phyloP scores from a whole-genome alignment of 1,140 invertebrate species.

The Caerostris extrusa region DNA sequence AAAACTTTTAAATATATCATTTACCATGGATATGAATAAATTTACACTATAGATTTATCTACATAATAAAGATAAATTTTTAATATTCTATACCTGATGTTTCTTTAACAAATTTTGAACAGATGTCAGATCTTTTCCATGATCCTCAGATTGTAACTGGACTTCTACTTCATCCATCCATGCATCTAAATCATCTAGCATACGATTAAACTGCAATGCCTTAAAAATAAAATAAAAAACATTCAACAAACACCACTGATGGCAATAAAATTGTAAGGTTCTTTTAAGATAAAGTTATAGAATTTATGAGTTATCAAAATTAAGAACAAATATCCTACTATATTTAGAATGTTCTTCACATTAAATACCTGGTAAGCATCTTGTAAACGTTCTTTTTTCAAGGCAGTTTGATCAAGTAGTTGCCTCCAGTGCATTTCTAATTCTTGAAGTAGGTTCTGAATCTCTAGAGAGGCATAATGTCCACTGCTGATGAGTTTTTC shows the following conservation, averaged over 20 bases:
- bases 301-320: neutral
- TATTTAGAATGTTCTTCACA: neutral
- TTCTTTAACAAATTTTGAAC: slow-evolving; percentile 90
- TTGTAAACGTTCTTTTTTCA: slow-evolving; percentile 93
- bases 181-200: slow-evolving; percentile 92
- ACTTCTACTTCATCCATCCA: slow-evolving; percentile 95
- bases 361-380: slow-evolving; percentile 89
- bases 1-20: too few relatives aligned
- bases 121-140: slow-evolving; percentile 90
- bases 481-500: slow-evolving; percentile 91
- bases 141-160: slow-evolving; percentile 90
- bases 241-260: neutral
- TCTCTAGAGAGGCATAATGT: slow-evolving; percentile 94
- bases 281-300: neutral
- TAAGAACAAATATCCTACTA: neutral
- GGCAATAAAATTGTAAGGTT: neutral
- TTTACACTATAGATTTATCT: neutral
- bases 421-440: slow-evolving; percentile 92
- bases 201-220: slow-evolving; percentile 91
- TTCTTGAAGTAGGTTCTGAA: slow-evolving; percentile 90
- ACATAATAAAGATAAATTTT: neutral
- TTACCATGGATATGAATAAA: too few relatives aligned
- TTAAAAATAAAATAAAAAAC: slow-evolving; percentile 80
- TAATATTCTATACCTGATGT: slow-evolving; percentile 76
- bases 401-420: slow-evolving; percentile 87